Percentiles rank a stretch among this genome's conserved stretches.
phyloP scores from a whole-genome alignment of 2,797 vertebrate genomes.

The Kryptolebias ocellatus region DNA sequence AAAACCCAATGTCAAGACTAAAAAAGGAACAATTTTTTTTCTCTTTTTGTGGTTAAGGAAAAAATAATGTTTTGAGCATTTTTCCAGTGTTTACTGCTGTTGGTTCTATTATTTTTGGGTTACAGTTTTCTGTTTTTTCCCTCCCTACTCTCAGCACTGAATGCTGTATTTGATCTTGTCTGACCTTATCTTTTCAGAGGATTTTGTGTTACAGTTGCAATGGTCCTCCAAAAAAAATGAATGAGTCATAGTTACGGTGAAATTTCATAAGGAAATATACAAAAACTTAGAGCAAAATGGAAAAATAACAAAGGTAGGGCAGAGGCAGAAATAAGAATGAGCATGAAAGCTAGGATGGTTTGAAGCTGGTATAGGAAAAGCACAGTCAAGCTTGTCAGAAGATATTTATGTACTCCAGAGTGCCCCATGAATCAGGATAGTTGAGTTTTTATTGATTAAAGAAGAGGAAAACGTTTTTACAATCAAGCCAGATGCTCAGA shows the following conservation, averaged over 20 bases:
- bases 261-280: neutral
- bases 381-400: slow-evolving; percentile 72
- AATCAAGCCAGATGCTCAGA: slow-evolving; percentile 76
- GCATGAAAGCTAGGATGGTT: slow-evolving; percentile 15
- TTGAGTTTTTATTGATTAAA: slow-evolving; percentile 82
- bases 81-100: slow-evolving; percentile 52
- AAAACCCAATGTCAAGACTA: no score
- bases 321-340: slow-evolving; percentile 35
- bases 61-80: neutral
- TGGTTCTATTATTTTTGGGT: slow-evolving; percentile 27
- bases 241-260: neutral
- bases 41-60: neutral
- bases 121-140: slow-evolving; percentile 27
- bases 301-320: slow-evolving; percentile 31
- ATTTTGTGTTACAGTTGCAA: slow-evolving; percentile 59
- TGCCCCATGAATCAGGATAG: slow-evolving; percentile 75
- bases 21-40: slow-evolving; percentile 4
- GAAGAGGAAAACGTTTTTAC: slow-evolving; percentile 79
- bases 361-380: slow-evolving; percentile 33
- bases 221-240: slow-evolving; percentile 46
- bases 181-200: slow-evolving; percentile 57
- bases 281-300: neutral
- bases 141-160: slow-evolving; percentile 13
- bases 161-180: slow-evolving; percentile 52
- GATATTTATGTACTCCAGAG: slow-evolving; percentile 81